phyloP scores from a whole-genome alignment of 2,888 invertebrate species.

The Iselma pallidipennis region DNA sequence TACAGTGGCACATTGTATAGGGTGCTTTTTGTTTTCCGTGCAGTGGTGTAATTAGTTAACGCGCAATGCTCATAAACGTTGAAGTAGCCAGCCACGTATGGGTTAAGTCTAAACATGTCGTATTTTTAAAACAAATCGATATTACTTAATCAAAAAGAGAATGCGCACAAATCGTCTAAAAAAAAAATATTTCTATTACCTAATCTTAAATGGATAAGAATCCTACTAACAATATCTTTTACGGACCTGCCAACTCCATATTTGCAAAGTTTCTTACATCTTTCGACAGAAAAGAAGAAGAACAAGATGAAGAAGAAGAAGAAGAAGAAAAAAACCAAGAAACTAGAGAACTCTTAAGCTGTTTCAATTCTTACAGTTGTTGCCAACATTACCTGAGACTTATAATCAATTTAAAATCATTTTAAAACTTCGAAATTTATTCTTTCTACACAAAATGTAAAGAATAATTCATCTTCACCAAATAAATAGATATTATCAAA shows the following conservation, averaged over 20 bases:
- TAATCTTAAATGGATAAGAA: constrained; percentile 14
- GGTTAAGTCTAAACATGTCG: constrained; percentile 26
- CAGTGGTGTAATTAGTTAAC: constrained; percentile 33
- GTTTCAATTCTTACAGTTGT: neutral
- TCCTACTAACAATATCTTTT: constrained; percentile 19
- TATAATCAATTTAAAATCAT: neutral
- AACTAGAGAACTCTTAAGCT: neutral
- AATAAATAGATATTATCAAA: too few species aligned
- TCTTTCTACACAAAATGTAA: neutral
- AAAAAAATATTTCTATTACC: constrained; percentile 7
- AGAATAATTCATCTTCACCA: too few species aligned
- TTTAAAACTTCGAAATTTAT: neutral
- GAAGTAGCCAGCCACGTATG: constrained; percentile 26
- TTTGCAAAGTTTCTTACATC: constrained; percentile 13
- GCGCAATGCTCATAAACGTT: constrained; percentile 31
- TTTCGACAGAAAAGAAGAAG: too few species aligned
- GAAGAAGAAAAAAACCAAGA: neutral
- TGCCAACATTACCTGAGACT: neutral
- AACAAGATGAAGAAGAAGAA: neutral
- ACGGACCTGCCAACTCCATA: constrained; percentile 18
- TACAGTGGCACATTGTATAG: constrained; percentile 28
- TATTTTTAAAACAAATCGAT: constrained; percentile 31
- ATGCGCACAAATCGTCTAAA: constrained; percentile 16
- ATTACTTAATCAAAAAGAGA: constrained; percentile 26
- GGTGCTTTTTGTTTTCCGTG: constrained; percentile 34